These are phyloP conservation scores for Teleopsis dalmanni DNA, from an alignment of 1,140 invertebrate genomes.

Conservation along the genomic window DNA sequence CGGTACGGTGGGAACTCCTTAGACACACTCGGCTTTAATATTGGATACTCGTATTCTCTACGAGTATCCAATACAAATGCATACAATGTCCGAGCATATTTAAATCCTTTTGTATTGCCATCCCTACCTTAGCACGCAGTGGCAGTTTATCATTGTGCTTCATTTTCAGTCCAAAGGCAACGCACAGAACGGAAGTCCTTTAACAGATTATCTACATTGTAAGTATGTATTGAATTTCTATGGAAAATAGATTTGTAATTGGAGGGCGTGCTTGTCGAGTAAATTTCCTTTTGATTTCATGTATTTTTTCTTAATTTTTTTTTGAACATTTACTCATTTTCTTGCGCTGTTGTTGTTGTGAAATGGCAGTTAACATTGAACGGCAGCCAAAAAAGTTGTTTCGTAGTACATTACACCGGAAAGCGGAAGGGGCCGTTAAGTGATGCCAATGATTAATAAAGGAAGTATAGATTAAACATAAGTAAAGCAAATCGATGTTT, in stretches of 20 bases:
- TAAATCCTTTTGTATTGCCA: slow-evolving; percentile 26
- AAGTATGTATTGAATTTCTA: slow-evolving; percentile 8
- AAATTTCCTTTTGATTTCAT: slow-evolving; percentile 5
- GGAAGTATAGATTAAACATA: slow-evolving; percentile 41
- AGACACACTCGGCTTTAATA: too few relatives aligned
- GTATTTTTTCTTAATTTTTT: not conserved
- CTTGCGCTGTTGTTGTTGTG: not conserved
- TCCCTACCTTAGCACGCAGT: slow-evolving; percentile 15
- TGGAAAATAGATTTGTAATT: slow-evolving; percentile 32
- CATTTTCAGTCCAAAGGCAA: slow-evolving; percentile 11
- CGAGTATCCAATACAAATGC: slow-evolving; percentile 5
- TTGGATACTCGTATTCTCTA: too few relatives aligned
- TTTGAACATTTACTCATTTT: not conserved
- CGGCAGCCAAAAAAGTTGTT: slow-evolving; percentile 6
- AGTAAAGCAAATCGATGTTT: slow-evolving; percentile 22
- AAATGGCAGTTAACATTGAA: not conserved
- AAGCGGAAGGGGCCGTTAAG: slow-evolving; percentile 41
- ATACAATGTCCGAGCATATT: slow-evolving; percentile 18
- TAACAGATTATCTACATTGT: slow-evolving; percentile 34
- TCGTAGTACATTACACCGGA: slow-evolving; percentile 4
- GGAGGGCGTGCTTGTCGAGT: slow-evolving; percentile 34
- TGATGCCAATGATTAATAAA: slow-evolving; percentile 45
- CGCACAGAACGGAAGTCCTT: slow-evolving; percentile 41
- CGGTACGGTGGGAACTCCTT: too few relatives aligned
- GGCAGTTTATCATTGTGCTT: slow-evolving; percentile 14